Evolutionary conservation across 2,797 vertebrate species (phyloP), one percentile per base, ranked within the genome.

Genomic region (Ispidina picta): DNA sequence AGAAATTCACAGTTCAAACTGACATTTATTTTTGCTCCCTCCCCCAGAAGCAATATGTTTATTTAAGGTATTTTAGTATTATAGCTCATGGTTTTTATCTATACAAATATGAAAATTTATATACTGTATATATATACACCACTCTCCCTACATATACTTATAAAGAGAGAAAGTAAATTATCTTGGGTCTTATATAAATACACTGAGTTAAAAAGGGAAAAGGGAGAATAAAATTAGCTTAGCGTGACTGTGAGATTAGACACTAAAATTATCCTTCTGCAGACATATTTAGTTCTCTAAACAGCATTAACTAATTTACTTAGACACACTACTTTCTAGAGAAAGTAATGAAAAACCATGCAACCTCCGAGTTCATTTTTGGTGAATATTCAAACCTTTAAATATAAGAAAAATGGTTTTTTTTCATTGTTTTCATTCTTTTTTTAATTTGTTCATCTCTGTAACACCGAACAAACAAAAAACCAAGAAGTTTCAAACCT

Each of bases 161-260:
- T 46, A 56, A 79, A 41, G 28, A 16, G 4, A 5, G 15, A 79
- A 82, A 84, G 13, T 14, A 71, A 73, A 26, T 69, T 86, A 43
- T 54, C 28, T 83, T 20, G 9, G 9, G 4, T 2, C 83, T 76
- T 75, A 70, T 72, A 66, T 39, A 80, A 75, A 60, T 43, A 2
- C 37, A 84, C 43, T 48, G 28, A 86, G 31, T 48, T 88, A 75
- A 87, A 94, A 86, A 29, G 5, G 44, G 63, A 78, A 87, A 86
- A 90, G 28, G 14, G 39, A 59, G 51, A 87, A 72, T 72, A 94
- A 94, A 93, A 93, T 94, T 88, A 91, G 37, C 64, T 68, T 81
- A 54, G 56, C n/a, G 43, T 73, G 68, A 84, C 86, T 92, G 14
- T 92, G 77, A 92, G 56, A 91, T 88, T 83, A 93, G 48, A 73